A percentile compares a stretch with the other conserved stretches of the same genome.
Conservation (phyloP, 2,888 invertebrate species). For the Trachelus iudaicus region DNA sequence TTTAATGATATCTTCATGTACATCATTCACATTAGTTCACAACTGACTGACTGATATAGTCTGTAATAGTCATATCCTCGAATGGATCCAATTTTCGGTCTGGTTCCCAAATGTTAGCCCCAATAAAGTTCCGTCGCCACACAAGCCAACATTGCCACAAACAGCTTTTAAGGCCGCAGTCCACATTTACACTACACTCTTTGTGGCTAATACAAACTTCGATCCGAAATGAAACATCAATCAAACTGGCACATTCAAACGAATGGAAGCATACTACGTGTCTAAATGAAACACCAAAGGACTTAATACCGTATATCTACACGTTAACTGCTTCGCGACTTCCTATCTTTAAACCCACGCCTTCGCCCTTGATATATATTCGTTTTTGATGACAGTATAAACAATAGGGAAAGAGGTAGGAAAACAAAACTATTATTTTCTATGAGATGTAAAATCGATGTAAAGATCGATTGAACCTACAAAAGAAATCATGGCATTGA, state of each 20-base stretch:
- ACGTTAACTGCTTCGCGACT: slow-evolving; percentile 33
- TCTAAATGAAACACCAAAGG: slow-evolving; percentile 26
- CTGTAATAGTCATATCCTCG: slow-evolving; percentile 11
- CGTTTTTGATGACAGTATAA: neutral
- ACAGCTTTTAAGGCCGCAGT: slow-evolving; percentile 46
- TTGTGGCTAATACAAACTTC: slow-evolving; percentile 30
- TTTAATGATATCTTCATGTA: slow-evolving; percentile 47
- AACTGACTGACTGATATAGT: slow-evolving; percentile 27
- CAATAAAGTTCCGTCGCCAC: slow-evolving; percentile 9
- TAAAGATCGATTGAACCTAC: neutral
- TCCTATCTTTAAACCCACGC: slow-evolving; percentile 29
- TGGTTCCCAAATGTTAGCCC: neutral
- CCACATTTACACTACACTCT: slow-evolving; percentile 38
- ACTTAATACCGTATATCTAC: slow-evolving; percentile 24
- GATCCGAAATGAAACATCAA: neutral
- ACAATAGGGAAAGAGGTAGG: neutral
- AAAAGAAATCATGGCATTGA: neutral
- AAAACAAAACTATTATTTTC: no score
- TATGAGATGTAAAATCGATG: neutral
- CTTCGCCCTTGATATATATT: neutral
- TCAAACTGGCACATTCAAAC: slow-evolving; percentile 26
- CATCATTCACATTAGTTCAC: slow-evolving; percentile 42
- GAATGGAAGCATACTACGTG: slow-evolving; percentile 26
- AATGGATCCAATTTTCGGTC: neutral
- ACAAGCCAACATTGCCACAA: slow-evolving; percentile 32